A percentile compares a stretch with the other conserved stretches of the same genome.
These are phyloP conservation scores for Caerostris extrusa DNA, from an alignment of 1,140 invertebrate genomes.

Conservation along the genomic window DNA sequence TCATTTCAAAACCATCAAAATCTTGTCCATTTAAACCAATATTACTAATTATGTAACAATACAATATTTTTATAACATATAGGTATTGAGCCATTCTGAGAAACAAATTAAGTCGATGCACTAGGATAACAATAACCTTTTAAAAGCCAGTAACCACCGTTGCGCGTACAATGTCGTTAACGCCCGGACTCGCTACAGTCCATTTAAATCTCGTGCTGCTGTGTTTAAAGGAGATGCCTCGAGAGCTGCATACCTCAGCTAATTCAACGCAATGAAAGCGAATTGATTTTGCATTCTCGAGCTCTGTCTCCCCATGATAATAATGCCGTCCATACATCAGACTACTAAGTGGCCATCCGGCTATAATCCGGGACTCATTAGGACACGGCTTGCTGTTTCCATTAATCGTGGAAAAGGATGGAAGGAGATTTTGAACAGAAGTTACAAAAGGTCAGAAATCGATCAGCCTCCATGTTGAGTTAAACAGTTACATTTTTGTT, in stretches of 20 bases:
- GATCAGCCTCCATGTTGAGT: too few species aligned
- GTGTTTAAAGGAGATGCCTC: background rate
- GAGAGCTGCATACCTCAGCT: constrained; percentile 18
- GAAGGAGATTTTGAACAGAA: background rate
- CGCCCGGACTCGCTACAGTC: background rate
- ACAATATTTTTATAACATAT: too few species aligned
- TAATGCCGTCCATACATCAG: constrained; percentile 26
- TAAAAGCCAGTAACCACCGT: background rate
- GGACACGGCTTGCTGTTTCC: background rate
- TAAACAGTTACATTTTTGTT: too few species aligned
- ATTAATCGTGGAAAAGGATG: background rate
- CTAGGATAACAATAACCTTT: background rate
- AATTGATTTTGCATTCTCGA: constrained; percentile 43
- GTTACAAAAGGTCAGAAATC: too few species aligned
- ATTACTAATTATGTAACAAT: too few species aligned
- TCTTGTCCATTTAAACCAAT: too few species aligned
- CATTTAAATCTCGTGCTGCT: background rate
- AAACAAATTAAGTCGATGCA: background rate
- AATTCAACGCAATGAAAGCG: constrained; percentile 45
- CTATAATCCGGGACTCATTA: constrained; percentile 31
- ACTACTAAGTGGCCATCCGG: constrained; percentile 4
- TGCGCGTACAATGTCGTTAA: constrained; percentile 12
- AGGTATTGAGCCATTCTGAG: background rate
- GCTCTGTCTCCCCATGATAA: constrained; percentile 1
- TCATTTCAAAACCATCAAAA: too few species aligned